These are phyloP conservation scores for Decapterus maruadsi DNA, from an alignment of 2,797 vertebrate species.

Conservation along the genomic window DNA sequence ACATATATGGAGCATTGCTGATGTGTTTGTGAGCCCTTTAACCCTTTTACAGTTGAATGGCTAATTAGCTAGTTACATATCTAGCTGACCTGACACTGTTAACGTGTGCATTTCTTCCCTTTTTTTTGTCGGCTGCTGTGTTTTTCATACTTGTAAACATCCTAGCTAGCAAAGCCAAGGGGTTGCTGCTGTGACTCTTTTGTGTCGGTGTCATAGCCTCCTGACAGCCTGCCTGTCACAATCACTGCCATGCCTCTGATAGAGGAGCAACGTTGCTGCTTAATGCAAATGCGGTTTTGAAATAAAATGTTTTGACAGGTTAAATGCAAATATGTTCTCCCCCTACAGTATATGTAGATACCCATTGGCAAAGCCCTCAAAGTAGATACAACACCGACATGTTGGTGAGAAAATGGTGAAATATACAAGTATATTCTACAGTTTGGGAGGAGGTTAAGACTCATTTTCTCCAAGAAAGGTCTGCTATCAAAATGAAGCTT, in stretches of 20 bases:
- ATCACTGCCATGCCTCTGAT: conserved; percentile 1
- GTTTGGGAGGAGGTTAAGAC: neutral
- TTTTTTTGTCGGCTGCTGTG: neutral
- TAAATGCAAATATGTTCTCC: conserved; percentile 8
- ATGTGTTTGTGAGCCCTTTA: conserved; percentile 4
- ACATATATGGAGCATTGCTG: neutral
- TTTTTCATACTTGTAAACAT: neutral
- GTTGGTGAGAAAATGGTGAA: neutral
- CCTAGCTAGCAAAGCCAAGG: neutral
- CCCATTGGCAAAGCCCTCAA: neutral
- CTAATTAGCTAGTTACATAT: neutral
- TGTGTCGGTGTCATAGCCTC: conserved; percentile 3
- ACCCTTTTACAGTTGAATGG: conserved; percentile 1
- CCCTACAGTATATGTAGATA: neutral
- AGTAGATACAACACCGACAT: neutral
- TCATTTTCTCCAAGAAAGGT: neutral
- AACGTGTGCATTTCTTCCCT: neutral
- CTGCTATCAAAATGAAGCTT: conserved; percentile 16
- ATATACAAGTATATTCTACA: neutral
- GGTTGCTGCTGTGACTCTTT: conserved; percentile 32
- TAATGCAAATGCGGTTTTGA: conserved; percentile 18
- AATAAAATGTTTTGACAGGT: conserved; percentile 8
- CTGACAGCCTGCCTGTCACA: conserved; percentile 20
- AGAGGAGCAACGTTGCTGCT: neutral
- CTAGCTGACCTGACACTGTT: neutral